Evolutionary conservation across 2,797 vertebrate genomes (phyloP), one percentile per base, ranked within the genome.

Genomic region (Microchirus variegatus): DNA sequence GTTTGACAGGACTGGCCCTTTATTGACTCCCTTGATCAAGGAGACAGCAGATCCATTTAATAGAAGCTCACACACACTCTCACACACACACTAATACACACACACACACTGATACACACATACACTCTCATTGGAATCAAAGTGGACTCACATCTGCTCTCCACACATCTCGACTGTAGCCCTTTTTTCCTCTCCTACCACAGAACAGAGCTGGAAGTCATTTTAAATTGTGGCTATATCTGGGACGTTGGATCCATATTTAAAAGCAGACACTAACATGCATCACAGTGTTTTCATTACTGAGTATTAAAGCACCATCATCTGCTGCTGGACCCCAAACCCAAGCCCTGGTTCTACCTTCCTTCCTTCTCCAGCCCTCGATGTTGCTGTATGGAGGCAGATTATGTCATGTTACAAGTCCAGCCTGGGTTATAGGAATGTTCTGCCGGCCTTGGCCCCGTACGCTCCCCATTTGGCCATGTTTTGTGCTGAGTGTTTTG

Each of bases 1-100:
- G 84, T 84, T 90, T 90, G 87, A 89, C 87, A 87, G 90, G 80
- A 84, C 84, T 74, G 83, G 84, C 87, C 85, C 86, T 88, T 90
- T 90, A 87, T 92, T 88, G 89, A 91, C 88, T 91, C 84, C 86
- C 90, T 91, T 91, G 89, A 92, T 92, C 84, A 90, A 90, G 88
- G 86, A 90, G 90, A 92, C 90, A 90, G 90, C 84, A 89, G 89
- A 90, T 90, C 85, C 86, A 91, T 90, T 92, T 88, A 91, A 90
- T 91, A 87, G 86, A 90, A 85, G 73, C 79, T 80, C 68, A 41
- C 56, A 52, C 58, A 31, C 26, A 35, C 49, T 9, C 49, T 10
- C 66, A 48, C 57, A 50, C 69, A 59, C 42, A 43, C 36, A 31
- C 69, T 82, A 68, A 63, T 67, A 66, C 63, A 67, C 64, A 48